Evolutionary conservation across 2,888 invertebrate species (phyloP), one percentile per base, ranked within the genome.

Genomic region (Acleris laterana): DNA sequence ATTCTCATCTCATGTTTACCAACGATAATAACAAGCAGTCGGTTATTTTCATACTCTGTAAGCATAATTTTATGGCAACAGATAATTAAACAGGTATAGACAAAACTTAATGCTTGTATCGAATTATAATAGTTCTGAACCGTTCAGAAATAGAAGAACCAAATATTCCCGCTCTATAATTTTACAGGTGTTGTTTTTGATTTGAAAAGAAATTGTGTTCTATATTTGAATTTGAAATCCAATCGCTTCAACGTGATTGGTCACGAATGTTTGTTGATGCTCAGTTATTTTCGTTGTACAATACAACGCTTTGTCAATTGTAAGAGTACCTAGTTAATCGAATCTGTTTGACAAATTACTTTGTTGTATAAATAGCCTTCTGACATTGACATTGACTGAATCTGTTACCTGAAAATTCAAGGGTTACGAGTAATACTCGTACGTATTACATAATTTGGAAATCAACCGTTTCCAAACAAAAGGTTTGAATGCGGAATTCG

Each of bases 301-400:
- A 13, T 56, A 49, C 25, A 53, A 48, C 19, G 55, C n/a, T 65
- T 65, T 65, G 42, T 50, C 49, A 50, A 55, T 58, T 55, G 49
- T 25, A 25, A 0, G 25, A 25, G 25, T 28, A n/a, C n/a, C n/a
- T n/a, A 55, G 28, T 50, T 55, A 58, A 65, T 65, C 50, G 17
- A 53, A 53, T 61, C 22, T 7, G 16, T 59, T 19, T 48, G 56
- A 56, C 65, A 61, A 61, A 65, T 61, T 28, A 58, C 55, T 61
- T 46, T 50, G 44, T 44, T 44, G 16, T 51, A 51, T 22, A 13
- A 4, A 60, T 65, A 44, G 55, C 55, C 44, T 50, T 25, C 16
- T 50, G 50, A 61, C 65, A 60, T 65, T 65, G 65, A 60, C 65
- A 65, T 65, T 65, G 55, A 61, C 50, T 65, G 50, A 61, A 61